Evolutionary conservation across 2,113 vertebrate genomes (phyloP).

Genomic region (Psilopsiagon aymara): DNA sequence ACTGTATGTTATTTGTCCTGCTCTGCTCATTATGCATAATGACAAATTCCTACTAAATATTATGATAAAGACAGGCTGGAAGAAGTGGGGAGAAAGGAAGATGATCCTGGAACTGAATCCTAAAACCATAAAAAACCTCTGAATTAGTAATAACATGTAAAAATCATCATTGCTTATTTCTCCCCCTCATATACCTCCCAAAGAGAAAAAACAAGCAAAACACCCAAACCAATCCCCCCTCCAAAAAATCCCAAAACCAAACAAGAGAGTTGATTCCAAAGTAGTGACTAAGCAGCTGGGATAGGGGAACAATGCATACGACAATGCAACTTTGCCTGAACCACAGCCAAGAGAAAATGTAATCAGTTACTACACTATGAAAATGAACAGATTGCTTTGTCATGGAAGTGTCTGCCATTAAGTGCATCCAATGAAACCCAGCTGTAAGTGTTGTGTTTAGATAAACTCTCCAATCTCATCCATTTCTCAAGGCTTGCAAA

Average conservation of each 20-base stretch:
- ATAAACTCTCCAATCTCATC: background rate
- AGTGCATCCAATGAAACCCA: constrained; percentile 3
- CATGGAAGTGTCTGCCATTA: background rate
- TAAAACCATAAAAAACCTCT: background rate
- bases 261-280: background rate
- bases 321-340: constrained; percentile 11
- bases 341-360: background rate
- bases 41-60: background rate
- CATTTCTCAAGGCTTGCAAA: background rate
- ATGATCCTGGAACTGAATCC: background rate
- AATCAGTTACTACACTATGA: background rate
- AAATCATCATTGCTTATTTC: background rate
- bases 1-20: background rate
- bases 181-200: background rate
- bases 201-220: background rate
- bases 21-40: background rate
- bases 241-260: background rate
- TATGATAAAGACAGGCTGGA: background rate
- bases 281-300: background rate
- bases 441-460: background rate
- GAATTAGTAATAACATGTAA: background rate
- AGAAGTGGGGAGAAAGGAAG: background rate
- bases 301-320: background rate
- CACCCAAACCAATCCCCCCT: background rate
- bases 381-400: background rate